phyloP scores from a whole-genome alignment of 1,140 invertebrate genomes.

The Musca domestica region DNA sequence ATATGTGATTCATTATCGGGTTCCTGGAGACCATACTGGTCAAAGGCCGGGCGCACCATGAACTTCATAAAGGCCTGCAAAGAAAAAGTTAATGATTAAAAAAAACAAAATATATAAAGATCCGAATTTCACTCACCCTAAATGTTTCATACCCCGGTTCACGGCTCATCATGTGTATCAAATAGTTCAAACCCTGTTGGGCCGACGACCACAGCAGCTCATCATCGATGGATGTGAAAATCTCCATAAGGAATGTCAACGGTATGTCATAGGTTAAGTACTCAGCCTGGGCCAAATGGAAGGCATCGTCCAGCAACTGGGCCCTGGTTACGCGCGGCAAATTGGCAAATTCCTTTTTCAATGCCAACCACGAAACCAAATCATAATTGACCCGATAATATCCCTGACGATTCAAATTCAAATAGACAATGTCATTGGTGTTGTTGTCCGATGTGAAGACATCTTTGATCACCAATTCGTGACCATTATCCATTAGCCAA shows the following conservation, averaged over 20 bases:
- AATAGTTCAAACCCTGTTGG: slow-evolving; percentile 43
- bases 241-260: slow-evolving; percentile 55
- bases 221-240: slow-evolving; percentile 39
- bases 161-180: slow-evolving; percentile 45
- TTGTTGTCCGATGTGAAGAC: slow-evolving; percentile 33
- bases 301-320: slow-evolving; percentile 78
- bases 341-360: slow-evolving; percentile 60
- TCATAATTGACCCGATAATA: slow-evolving; percentile 79
- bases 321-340: slow-evolving; percentile 66
- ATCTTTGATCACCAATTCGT: slow-evolving; percentile 38
- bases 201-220: slow-evolving; percentile 48
- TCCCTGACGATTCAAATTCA: slow-evolving; percentile 56
- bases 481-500: slow-evolving; percentile 40
- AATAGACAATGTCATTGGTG: slow-evolving; percentile 38
- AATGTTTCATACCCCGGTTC: slow-evolving; percentile 52
- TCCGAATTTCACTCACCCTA: slow-evolving; percentile 34
- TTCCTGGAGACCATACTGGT: slow-evolving; percentile 52
- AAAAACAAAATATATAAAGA: background rate
- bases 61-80: slow-evolving; percentile 50
- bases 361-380: slow-evolving; percentile 62
- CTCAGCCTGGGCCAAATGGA: slow-evolving; percentile 69
- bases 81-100: background rate
- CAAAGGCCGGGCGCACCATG: slow-evolving; percentile 47
- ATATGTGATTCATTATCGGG: slow-evolving; percentile 51
- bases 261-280: slow-evolving; percentile 62